Conservation (phyloP, 2,888 invertebrate genomes). For the Anticlea derivata region DNA sequence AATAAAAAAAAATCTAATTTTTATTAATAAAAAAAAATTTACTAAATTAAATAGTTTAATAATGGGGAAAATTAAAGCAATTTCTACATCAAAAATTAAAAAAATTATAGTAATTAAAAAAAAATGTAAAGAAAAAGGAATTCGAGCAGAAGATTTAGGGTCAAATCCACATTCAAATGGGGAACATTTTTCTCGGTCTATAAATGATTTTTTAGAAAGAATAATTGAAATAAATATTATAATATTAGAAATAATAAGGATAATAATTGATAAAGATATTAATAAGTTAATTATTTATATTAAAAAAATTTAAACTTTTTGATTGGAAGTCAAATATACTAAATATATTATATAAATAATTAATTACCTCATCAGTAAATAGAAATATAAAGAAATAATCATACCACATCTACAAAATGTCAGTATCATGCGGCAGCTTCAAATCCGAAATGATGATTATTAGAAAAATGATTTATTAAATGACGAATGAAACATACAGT, state of each 20-base stretch:
- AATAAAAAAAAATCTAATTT: conserved; percentile 70
- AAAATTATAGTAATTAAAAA: conserved; percentile 88
- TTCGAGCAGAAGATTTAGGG: conserved; percentile 63
- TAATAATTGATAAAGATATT: conserved; percentile 53
- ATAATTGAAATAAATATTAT: conserved; percentile 77
- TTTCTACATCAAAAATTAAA: conserved; percentile 89
- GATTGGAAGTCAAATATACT: conserved; percentile 90
- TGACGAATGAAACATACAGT: conserved; percentile 59
- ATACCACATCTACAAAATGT: conserved; percentile 70
- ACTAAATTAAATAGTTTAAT: conserved; percentile 64
- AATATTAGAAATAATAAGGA: conserved; percentile 69
- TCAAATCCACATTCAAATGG: conserved; percentile 84
- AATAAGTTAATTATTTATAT: conserved; percentile 84
- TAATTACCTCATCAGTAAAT: conserved; percentile 88
- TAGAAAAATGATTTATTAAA: conserved; percentile 60
- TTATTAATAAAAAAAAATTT: conserved; percentile 56
- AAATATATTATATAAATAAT: conserved; percentile 87
- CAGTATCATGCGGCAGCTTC: conserved; percentile 72
- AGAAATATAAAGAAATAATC: conserved; percentile 77
- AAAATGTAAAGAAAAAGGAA: conserved; percentile 78
- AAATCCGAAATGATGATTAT: conserved; percentile 65
- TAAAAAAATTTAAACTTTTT: conserved; percentile 83
- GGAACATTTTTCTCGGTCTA: conserved; percentile 85
- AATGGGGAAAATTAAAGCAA: conserved; percentile 85
- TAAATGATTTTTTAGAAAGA: conserved; percentile 83